Conservation (phyloP, 2,113 vertebrate species). For the Pseudolaguvia tuberculata region DNA sequence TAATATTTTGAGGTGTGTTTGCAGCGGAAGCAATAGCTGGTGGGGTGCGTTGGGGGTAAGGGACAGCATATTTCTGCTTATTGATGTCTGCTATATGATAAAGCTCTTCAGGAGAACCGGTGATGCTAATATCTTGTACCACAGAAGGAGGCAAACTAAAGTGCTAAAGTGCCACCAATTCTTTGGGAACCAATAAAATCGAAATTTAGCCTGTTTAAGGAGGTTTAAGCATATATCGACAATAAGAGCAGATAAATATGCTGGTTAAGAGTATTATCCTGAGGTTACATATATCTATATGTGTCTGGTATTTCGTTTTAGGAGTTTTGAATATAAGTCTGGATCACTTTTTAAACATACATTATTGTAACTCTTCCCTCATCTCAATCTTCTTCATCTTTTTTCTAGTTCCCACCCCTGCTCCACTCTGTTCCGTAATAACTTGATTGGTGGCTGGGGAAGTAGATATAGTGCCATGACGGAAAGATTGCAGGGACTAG, state of each 20-base stretch:
- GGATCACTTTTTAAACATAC: no score
- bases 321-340: conserved; percentile 2
- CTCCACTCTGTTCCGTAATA: conserved; percentile 28
- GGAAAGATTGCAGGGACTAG: conserved; percentile 54
- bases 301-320: conserved; percentile 10
- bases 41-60: not conserved
- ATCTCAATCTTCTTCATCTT: not conserved
- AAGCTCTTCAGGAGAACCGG: conserved; percentile 56
- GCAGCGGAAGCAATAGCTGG: conserved; percentile 35
- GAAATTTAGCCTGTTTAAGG: conserved; percentile 54
- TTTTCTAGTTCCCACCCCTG: not conserved
- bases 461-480: conserved; percentile 50
- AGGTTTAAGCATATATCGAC: conserved; percentile 53
- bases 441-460: conserved; percentile 54
- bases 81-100: conserved; percentile 72
- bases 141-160: conserved; percentile 53
- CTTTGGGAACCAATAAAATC: conserved; percentile 52
- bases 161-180: conserved; percentile 22
- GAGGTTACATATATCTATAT: not conserved
- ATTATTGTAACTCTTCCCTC: not conserved
- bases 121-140: conserved; percentile 66
- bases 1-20: conserved; percentile 40
- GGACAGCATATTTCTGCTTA: conserved; percentile 55
- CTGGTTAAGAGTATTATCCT: conserved; percentile 36
- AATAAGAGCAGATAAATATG: conserved; percentile 50